Evolutionary conservation across 1,140 invertebrate genomes (phyloP).

Genomic region (Druon quercuslanigerum): DNA sequence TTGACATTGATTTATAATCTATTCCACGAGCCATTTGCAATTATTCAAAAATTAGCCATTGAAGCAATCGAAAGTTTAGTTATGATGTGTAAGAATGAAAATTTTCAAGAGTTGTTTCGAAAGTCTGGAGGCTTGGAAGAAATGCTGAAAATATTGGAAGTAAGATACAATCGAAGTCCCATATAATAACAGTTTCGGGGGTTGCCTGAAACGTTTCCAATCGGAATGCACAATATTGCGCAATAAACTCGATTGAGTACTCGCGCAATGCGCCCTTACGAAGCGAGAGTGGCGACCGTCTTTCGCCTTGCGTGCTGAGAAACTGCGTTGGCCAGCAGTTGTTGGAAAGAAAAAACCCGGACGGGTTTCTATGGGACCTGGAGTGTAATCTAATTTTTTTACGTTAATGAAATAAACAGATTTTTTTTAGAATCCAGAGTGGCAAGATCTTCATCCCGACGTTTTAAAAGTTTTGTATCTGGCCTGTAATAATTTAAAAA

Average conservation of each 20-base stretch:
- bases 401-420: not conserved
- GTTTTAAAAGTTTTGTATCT: conserved; percentile 51
- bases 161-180: conserved; percentile 43
- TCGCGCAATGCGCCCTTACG: too few relatives aligned
- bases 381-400: not conserved
- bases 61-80: conserved; percentile 57
- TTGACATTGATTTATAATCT: conserved; percentile 59
- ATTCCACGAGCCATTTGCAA: conserved; percentile 56
- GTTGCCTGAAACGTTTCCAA: too few relatives aligned
- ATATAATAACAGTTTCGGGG: too few relatives aligned
- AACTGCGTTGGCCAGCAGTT: too few relatives aligned
- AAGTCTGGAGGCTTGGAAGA: conserved; percentile 54
- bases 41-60: conserved; percentile 63
- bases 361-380: too few relatives aligned
- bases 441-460: conserved; percentile 59
- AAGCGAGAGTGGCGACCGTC: too few relatives aligned
- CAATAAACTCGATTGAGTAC: too few relatives aligned
- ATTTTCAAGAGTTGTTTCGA: conserved; percentile 62
- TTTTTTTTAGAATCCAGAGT: conserved; percentile 57
- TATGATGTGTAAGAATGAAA: conserved; percentile 55
- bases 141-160: conserved; percentile 64
- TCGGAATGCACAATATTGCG: too few relatives aligned
- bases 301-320: too few relatives aligned
- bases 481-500: conserved; percentile 56
- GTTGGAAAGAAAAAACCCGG: too few relatives aligned